phyloP scores from a whole-genome alignment of 92 coral and sea anemone genomes.

The Siderastrea radians region DNA sequence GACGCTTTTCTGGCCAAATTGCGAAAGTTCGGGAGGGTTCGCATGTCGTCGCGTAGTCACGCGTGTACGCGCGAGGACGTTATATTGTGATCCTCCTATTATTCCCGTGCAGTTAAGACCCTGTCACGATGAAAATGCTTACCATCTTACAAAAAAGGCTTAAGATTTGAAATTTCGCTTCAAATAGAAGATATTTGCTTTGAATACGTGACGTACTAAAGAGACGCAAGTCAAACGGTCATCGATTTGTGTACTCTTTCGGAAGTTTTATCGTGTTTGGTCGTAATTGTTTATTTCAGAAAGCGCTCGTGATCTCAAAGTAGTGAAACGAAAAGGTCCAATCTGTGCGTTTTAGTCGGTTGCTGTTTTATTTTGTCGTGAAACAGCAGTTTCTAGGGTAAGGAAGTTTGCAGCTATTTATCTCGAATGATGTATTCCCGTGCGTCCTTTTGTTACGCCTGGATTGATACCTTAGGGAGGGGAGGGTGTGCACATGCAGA shows the following conservation, averaged over 20 bases:
- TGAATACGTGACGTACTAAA: neutral
- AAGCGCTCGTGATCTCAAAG: neutral
- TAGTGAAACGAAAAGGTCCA: conserved; percentile 37
- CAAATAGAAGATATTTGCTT: neutral
- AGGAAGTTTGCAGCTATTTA: conserved; percentile 32
- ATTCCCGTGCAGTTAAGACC: neutral
- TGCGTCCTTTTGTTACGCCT: neutral
- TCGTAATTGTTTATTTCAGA: conserved; percentile 9
- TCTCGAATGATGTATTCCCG: conserved; percentile 14
- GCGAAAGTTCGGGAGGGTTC: neutral
- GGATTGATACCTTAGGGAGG: neutral
- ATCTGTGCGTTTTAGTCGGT: no score
- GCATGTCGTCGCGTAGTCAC: neutral
- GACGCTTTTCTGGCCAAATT: neutral
- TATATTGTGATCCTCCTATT: neutral
- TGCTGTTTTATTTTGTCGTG: conserved; percentile 2
- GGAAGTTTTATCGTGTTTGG: conserved; percentile 5
- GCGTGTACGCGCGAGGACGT: neutral
- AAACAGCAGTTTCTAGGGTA: conserved; percentile 32
- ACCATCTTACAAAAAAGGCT: neutral
- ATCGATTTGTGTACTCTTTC: neutral
- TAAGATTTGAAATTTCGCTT: neutral
- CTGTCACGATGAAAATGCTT: neutral
- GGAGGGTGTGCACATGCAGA: neutral
- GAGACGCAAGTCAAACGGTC: no score